Conservation (phyloP, 2,888 invertebrate genomes). For the Conops quadrifasciatus region DNA sequence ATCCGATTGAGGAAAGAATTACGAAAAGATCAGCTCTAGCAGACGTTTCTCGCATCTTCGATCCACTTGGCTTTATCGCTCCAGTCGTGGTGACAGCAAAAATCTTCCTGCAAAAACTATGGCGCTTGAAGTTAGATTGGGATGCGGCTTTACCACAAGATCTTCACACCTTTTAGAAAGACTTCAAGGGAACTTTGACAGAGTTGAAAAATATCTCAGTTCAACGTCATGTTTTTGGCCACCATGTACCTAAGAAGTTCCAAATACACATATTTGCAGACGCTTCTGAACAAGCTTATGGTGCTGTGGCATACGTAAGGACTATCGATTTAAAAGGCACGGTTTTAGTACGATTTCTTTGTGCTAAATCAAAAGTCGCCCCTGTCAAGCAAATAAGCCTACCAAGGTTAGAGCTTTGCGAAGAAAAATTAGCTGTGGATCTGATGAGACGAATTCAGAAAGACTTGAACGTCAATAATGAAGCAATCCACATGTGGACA, state of each 20-base stretch:
- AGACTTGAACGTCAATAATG: too few species aligned
- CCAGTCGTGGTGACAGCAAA: slow-evolving; percentile 1
- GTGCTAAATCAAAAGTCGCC: slow-evolving; percentile 31
- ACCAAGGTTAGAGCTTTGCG: slow-evolving; percentile 36
- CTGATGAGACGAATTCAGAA: too few species aligned
- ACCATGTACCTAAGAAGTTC: too few species aligned
- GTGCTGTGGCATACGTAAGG: too few species aligned
- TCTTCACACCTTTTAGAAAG: slow-evolving; percentile 6
- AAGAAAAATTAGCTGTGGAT: slow-evolving; percentile 1
- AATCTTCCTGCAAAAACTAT: not conserved
- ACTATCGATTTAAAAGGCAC: too few species aligned
- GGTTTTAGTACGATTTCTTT: too few species aligned
- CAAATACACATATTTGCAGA: too few species aligned
- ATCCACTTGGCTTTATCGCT: slow-evolving; percentile 12
- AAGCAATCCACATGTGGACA: too few species aligned
- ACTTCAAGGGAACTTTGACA: not conserved
- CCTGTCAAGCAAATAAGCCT: slow-evolving; percentile 34
- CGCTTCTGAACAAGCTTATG: too few species aligned
- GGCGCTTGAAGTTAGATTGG: slow-evolving; percentile 3
- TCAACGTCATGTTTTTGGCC: too few species aligned
- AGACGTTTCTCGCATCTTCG: slow-evolving; percentile 6
- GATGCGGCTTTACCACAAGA: slow-evolving; percentile 11
- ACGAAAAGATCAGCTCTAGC: not conserved
- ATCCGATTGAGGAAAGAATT: not conserved
- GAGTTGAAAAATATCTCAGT: not conserved